phyloP scores from a whole-genome alignment of 2,797 vertebrate species.

The Alosa sapidissima region DNA sequence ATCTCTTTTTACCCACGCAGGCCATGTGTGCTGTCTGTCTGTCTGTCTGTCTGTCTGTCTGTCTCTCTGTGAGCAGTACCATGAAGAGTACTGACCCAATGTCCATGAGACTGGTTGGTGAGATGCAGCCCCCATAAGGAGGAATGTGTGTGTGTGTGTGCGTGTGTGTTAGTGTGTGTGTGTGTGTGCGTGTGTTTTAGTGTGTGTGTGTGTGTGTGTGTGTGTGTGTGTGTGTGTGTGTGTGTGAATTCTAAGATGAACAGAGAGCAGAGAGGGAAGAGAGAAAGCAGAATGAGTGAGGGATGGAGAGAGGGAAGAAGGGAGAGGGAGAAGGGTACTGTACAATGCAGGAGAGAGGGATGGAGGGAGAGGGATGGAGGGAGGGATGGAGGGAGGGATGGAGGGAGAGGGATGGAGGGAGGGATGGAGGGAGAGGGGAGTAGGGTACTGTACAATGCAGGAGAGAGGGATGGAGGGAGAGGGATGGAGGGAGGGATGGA shows the following conservation, averaged over 20 bases:
- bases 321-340: background rate
- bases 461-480: background rate
- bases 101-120: too few relatives aligned
- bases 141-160: constrained; percentile 37
- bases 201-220: background rate
- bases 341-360: background rate
- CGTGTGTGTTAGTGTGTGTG: constrained; percentile 34
- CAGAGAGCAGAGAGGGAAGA: background rate
- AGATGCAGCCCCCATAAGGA: too few relatives aligned
- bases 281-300: background rate
- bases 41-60: constrained; percentile 38
- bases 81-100: too few relatives aligned
- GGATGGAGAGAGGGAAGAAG: background rate
- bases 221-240: constrained; percentile 40
- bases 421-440: background rate
- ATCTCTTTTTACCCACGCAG: too few relatives aligned
- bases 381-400: too few relatives aligned
- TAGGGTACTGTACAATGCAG: background rate
- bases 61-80: constrained; percentile 28
- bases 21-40: too few relatives aligned
- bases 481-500: too few relatives aligned
- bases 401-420: too few relatives aligned
- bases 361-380: background rate
- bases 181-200: background rate
- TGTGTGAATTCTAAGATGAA: too few relatives aligned